These are phyloP conservation scores for Knipowitschia caucasica DNA, from an alignment of 2,797 vertebrate species.

Conservation along the genomic window DNA sequence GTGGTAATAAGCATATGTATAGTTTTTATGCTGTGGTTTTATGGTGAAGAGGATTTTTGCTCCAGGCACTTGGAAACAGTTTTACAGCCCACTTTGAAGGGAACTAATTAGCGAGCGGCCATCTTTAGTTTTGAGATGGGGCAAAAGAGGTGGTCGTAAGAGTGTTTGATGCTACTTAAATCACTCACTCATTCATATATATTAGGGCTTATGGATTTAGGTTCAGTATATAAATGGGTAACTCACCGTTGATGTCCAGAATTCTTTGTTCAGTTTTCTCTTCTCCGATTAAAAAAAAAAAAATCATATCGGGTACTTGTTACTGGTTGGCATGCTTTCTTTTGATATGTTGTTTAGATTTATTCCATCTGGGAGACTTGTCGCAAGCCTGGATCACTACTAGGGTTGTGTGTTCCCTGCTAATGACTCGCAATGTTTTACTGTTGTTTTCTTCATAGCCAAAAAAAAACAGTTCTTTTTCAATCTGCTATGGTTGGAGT, in stretches of 20 bases:
- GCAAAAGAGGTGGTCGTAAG: neutral
- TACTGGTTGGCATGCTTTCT: no score
- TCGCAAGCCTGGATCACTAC: no score
- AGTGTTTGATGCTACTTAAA: neutral
- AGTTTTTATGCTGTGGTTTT: conserved; percentile 13
- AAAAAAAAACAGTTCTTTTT: neutral
- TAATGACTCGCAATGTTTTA: no score
- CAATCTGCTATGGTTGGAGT: neutral
- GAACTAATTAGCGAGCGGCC: conserved; percentile 12
- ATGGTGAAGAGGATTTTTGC: conserved; percentile 7
- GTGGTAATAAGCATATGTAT: conserved; percentile 11
- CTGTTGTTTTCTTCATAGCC: neutral
- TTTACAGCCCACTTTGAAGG: conserved; percentile 23
- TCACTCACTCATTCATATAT: neutral
- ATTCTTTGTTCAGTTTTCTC: no score
- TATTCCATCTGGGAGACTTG: no score
- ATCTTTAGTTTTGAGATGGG: conserved; percentile 5
- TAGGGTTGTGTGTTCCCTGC: neutral
- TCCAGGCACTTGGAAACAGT: conserved; percentile 4
- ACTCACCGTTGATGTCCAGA: no score
- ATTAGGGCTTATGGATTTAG: no score
- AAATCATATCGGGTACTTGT: no score
- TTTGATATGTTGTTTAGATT: no score
- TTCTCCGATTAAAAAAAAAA: no score
- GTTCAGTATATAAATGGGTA: no score